phyloP scores from a whole-genome alignment of 2,113 vertebrate species.

The Scytalopus superciliaris region DNA sequence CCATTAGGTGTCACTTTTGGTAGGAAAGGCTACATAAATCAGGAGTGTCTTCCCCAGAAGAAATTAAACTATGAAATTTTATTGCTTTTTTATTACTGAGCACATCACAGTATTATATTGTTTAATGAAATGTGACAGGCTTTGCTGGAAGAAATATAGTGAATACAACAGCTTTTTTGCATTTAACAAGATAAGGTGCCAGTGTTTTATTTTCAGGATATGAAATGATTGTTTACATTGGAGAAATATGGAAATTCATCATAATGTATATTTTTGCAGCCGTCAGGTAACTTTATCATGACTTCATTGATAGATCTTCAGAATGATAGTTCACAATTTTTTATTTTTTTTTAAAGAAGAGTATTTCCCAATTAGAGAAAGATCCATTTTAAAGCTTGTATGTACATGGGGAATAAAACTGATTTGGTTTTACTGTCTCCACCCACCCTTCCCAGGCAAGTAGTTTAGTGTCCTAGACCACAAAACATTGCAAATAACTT shows the following conservation, averaged over 20 bases:
- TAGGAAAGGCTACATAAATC: slow-evolving; percentile 17
- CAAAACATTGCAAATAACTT: background rate
- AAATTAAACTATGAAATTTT: slow-evolving; percentile 45
- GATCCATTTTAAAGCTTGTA: background rate
- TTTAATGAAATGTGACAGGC: slow-evolving; percentile 48
- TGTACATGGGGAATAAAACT: background rate
- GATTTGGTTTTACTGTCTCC: background rate
- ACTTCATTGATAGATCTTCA: background rate
- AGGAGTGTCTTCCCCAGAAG: slow-evolving; percentile 17
- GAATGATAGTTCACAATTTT: rapidly evolving
- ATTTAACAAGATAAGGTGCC: slow-evolving; percentile 1
- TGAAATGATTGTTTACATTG: background rate
- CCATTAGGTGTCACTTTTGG: slow-evolving; percentile 33
- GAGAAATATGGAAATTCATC: background rate
- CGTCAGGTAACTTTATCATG: background rate
- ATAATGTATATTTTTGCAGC: background rate
- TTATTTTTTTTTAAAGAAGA: background rate
- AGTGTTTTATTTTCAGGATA: background rate
- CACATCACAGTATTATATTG: slow-evolving; percentile 16
- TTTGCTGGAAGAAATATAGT: slow-evolving; percentile 20
- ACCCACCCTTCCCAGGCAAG: too few species aligned
- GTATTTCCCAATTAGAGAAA: background rate
- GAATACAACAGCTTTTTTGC: background rate
- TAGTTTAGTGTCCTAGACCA: background rate
- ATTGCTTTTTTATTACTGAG: slow-evolving; percentile 54